phyloP scores from a whole-genome alignment of 2,113 vertebrate genomes.

The Zosterops lateralis region DNA sequence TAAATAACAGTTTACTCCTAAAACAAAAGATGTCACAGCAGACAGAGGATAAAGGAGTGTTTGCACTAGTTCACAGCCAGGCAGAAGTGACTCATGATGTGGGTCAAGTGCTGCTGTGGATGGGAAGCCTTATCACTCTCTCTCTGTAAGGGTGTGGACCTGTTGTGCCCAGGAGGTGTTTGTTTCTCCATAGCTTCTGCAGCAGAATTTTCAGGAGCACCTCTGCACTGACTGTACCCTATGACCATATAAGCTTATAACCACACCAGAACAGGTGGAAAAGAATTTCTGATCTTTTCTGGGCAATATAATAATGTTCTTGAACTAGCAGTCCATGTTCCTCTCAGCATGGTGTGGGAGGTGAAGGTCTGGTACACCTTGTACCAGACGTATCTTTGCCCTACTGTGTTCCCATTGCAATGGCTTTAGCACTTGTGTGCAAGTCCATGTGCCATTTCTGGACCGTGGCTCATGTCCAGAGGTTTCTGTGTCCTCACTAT shows the following conservation, averaged over 20 bases:
- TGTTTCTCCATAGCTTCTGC: neutral
- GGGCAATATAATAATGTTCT: neutral
- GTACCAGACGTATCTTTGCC: neutral
- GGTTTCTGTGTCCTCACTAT: accelerated
- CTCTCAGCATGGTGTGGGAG: neutral
- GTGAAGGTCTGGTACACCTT: neutral
- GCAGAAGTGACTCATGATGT: neutral
- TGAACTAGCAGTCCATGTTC: neutral
- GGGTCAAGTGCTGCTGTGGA: neutral
- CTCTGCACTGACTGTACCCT: neutral
- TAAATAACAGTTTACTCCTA: neutral
- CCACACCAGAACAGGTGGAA: neutral
- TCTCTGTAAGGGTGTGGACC: neutral
- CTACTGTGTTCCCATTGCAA: neutral
- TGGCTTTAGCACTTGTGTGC: neutral
- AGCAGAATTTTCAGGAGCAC: neutral
- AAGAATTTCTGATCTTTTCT: neutral
- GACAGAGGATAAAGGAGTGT: neutral
- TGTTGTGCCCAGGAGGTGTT: neutral
- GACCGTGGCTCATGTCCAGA: neutral
- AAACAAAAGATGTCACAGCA: neutral
- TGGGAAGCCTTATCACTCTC: neutral
- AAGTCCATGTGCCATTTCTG: neutral
- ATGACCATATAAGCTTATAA: neutral
- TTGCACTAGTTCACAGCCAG: neutral